Evolutionary conservation across 64 coral and sea anemone genomes (phyloP).

Genomic region (Stichodactyla helianthus): DNA sequence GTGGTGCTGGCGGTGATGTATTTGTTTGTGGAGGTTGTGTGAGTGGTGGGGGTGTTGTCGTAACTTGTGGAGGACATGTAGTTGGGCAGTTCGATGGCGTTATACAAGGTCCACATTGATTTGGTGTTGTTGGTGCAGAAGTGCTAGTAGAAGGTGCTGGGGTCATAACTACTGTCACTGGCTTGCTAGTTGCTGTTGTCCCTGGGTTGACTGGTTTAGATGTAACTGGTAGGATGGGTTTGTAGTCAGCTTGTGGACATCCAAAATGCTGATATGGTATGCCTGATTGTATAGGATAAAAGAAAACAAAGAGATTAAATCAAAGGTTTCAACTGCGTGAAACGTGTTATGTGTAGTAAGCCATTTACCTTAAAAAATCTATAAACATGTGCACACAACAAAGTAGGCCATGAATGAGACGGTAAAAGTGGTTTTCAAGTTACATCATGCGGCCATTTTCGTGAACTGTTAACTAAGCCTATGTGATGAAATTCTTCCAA

Average conservation of each 20-base stretch:
- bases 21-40: constrained; percentile 2
- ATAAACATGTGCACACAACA: no score
- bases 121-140: not conserved
- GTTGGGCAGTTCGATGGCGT: constrained; percentile 53
- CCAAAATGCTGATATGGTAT: constrained; percentile 24
- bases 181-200: constrained; percentile 99
- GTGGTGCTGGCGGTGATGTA: not conserved
- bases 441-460: no score
- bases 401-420: no score
- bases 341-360: no score
- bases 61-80: constrained; percentile 15
- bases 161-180: constrained; percentile 41
- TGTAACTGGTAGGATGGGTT: constrained; percentile 21
- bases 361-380: no score
- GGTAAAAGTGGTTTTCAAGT: no score
- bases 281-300: not conserved
- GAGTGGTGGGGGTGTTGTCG: not conserved
- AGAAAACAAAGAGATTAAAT: not conserved
- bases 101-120: constrained; percentile 52
- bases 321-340: not conserved
- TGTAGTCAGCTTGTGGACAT: constrained; percentile 65
- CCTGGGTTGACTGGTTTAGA: constrained; percentile 21
- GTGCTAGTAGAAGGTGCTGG: not conserved
- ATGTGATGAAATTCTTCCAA: no score
- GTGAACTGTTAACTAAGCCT: no score